Evolutionary conservation across 2,113 vertebrate species (phyloP), one percentile per base, ranked within the genome.

Genomic region (Anguilla rostrata): DNA sequence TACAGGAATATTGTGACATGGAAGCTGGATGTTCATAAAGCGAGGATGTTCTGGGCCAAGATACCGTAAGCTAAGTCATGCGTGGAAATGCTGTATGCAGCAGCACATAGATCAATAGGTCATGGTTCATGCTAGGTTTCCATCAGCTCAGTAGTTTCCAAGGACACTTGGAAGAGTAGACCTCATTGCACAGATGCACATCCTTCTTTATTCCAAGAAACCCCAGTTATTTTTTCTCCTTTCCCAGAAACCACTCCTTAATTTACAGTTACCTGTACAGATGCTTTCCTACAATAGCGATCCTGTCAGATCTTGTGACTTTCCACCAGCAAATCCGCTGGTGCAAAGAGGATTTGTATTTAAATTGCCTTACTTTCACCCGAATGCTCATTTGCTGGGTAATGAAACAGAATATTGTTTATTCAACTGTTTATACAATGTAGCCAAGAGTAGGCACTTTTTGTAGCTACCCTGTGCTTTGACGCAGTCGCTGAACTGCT

Each of bases 21-120:
- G 8, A 56, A 78, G 46, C 41, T 29, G n/a, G n/a, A n/a, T n/a
- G n/a, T n/a, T 78, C n/a, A 40, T 83, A 53, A 66, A 84, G 1
- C 26, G 20, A 4, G 41, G 81, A 12, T 83, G 46, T 63, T 83
- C 56, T 63, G 53, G 34, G 22, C 82, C 39, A 84, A 22, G 18
- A 53, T 53, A 46, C 63, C 4, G n/a, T n/a, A 41, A 18, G n/a
- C 71, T 79, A 26, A 85, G 39, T 18, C 66, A 87, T 79, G 71
- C 82, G 22, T 39, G 39, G 78, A 78, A 29, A 46, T 26, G 53
- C 56, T 75, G 41, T 53, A 53, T 81, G 83, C 60, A 78, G 39
- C 78, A 63, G 39, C 40, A 80, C 57, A 29, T 83, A 81, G 46
- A 79, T 66, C 82, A 80, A 60, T 84, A 71, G 49, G 81, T 83